Evolutionary conservation across 2,888 invertebrate species (phyloP).

Genomic region (Drosophila fungiperda): DNA sequence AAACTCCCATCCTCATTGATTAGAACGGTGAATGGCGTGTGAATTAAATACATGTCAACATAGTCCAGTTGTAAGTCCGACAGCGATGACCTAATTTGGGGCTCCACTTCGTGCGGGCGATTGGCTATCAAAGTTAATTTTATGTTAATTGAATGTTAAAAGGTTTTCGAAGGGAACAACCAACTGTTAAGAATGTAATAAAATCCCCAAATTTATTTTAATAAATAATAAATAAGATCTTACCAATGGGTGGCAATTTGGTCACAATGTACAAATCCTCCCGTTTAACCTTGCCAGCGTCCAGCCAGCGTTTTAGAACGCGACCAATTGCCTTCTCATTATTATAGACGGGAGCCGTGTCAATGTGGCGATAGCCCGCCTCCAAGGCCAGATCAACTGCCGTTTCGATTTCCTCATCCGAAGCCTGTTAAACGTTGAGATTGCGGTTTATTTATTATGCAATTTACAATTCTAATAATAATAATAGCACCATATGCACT

Average conservation of each 20-base stretch:
- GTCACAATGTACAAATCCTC: slow-evolving; percentile 94
- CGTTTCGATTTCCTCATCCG: slow-evolving; percentile 88
- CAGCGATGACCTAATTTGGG: slow-evolving; percentile 89
- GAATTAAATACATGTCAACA: slow-evolving; percentile 93
- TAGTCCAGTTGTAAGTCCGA: slow-evolving; percentile 91
- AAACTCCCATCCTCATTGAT: slow-evolving; percentile 88
- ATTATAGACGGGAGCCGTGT: slow-evolving; percentile 91
- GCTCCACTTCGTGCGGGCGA: slow-evolving; percentile 88
- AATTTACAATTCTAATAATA: background rate
- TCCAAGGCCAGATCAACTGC: slow-evolving; percentile 90
- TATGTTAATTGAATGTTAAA: slow-evolving; percentile 53
- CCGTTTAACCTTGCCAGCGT: slow-evolving; percentile 88
- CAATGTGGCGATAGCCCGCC: slow-evolving; percentile 93
- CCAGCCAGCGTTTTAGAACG: slow-evolving; percentile 90
- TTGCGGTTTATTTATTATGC: slow-evolving; percentile 41
- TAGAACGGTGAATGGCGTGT: slow-evolving; percentile 90
- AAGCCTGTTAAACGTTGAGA: slow-evolving; percentile 86
- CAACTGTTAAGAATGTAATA: background rate
- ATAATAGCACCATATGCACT: background rate
- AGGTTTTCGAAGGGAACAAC: background rate
- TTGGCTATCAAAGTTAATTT: slow-evolving; percentile 86
- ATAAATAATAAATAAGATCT: slow-evolving; percentile 32
- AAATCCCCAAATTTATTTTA: background rate
- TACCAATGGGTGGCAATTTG: slow-evolving; percentile 90
- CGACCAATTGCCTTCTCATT: slow-evolving; percentile 92